Evolutionary conservation across 2,113 vertebrate genomes (phyloP).

Genomic region (Caranx ignobilis): DNA sequence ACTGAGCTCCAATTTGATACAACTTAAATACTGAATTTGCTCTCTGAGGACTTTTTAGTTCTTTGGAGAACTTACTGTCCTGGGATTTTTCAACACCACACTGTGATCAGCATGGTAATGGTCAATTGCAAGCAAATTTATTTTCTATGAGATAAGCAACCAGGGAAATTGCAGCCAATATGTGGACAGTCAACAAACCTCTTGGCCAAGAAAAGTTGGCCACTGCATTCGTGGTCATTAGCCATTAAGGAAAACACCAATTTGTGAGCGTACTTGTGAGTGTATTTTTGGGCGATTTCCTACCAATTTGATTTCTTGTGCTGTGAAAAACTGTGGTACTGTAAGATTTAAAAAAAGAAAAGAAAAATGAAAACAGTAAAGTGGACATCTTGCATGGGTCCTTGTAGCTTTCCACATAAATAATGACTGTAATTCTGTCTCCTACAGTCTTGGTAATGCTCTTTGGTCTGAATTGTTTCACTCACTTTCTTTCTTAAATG

Average conservation of each 20-base stretch:
- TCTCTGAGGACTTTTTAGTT: background rate
- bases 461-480: no score
- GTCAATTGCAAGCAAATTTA: constrained; percentile 39
- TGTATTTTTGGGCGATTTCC: constrained; percentile 17
- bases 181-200: constrained; percentile 23
- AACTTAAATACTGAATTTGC: background rate
- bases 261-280: constrained; percentile 13
- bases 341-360: background rate
- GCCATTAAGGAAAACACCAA: constrained; percentile 25
- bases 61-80: background rate
- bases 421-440: no score
- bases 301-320: constrained; percentile 25
- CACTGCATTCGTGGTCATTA: background rate
- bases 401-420: no score
- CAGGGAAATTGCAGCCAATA: constrained; percentile 26
- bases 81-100: background rate
- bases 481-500: no score
- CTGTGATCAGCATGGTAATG: background rate
- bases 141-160: constrained; percentile 42
- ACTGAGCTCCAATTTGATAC: background rate
- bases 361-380: no score
- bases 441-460: no score
- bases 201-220: constrained; percentile 49
- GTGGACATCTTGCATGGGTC: no score
- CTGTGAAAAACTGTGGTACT: background rate